Evolutionary conservation across 2,113 vertebrate species (phyloP), one percentile per base, ranked within the genome.

Genomic region (Eidolon helvum): DNA sequence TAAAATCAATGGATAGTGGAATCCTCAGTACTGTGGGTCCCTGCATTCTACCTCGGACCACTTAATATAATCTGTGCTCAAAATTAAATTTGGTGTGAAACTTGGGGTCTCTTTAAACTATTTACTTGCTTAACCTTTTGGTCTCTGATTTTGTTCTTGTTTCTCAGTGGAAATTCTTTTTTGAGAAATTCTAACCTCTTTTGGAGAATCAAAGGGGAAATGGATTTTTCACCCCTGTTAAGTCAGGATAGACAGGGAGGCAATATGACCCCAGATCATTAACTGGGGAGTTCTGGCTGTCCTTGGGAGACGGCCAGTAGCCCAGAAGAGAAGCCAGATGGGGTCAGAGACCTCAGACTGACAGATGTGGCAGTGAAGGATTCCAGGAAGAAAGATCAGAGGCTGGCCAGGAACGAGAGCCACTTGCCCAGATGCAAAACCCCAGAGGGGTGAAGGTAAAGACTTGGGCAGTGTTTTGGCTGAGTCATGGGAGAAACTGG

Each of bases 371-470:
- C 93, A 93, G 96, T 65, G 10, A n/a, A 97, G 83, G 95, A 63
- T 97, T 98, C 96, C 97, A 98, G 95, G 96, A 98, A 98, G 86
- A 87, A 94, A 95, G 94, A 93, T 97, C 96, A 98, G 93, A 97
- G 94, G 83, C 89, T 94, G 90, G 90, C 97, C 80, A 89, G 82
- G 53, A 94, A 95, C 89, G 68, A 80, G 45, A 97, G 77, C 87
- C 92, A 85, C 87, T 97, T 94, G 95, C 95, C 96, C 96, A 97
- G 96, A 97, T 97, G 89, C 78, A 95, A 94, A 97, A 87, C 91
- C 93, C 97, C 93, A 91, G 72, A 71, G 95, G 77, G 89, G 68
- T 90, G 93, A 98, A 97, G 97, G 97, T 97, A 96, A 92, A 97
- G 43, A 21, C 74, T 94, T 94, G 88, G 82, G 93, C 77, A 96